Percentiles rank a stretch among this genome's conserved stretches.
phyloP scores from a whole-genome alignment of 2,797 vertebrate species.

The Peromyscus eremicus region DNA sequence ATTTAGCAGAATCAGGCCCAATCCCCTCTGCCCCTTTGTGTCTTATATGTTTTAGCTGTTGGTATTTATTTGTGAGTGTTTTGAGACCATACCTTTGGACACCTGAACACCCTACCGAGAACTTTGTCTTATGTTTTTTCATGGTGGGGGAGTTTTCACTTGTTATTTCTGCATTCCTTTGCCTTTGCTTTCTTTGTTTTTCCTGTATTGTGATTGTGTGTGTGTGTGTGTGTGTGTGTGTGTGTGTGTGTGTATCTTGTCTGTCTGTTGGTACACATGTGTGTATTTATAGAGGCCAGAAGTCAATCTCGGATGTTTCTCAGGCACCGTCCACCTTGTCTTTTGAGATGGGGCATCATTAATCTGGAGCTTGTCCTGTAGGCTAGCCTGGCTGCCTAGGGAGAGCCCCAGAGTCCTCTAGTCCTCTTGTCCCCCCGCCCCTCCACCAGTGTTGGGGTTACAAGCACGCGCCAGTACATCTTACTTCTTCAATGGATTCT shows the following conservation, averaged over 20 bases:
- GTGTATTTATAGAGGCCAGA: background rate
- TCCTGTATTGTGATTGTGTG: background rate
- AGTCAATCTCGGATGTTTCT: background rate
- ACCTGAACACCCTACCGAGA: background rate
- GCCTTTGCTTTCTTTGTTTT: background rate
- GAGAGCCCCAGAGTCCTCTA: background rate
- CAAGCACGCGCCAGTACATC: background rate
- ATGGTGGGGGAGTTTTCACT: background rate
- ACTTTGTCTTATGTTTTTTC: background rate
- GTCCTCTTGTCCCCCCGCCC: fast-evolving
- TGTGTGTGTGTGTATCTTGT: background rate
- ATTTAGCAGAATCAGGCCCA: too few species aligned
- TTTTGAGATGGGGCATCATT: background rate
- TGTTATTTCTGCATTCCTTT: background rate
- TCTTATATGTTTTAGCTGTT: background rate
- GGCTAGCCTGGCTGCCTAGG: background rate
- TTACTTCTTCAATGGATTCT: background rate
- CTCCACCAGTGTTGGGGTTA: background rate
- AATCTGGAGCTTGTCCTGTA: background rate
- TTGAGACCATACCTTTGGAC: background rate
- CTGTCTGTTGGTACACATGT: background rate
- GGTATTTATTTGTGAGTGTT: background rate
- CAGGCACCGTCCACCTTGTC: background rate
- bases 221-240: too few species aligned
- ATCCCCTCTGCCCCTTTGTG: too few species aligned